Evolutionary conservation across 1,140 invertebrate genomes (phyloP), one percentile per base, ranked within the genome.

Genomic region (Polypedilum pembai): DNA sequence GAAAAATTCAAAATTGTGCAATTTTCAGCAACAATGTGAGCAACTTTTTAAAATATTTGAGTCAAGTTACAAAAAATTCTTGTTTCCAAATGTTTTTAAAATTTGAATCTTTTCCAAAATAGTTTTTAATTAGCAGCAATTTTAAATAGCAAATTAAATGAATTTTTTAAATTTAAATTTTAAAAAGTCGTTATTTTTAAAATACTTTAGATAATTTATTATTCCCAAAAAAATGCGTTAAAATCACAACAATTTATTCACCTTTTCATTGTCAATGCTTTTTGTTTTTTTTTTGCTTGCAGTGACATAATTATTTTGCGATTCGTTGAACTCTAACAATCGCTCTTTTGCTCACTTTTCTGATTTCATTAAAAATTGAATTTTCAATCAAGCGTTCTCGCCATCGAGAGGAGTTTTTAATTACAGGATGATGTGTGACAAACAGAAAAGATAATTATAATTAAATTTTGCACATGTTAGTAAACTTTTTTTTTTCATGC

Each of bases 321-420:
- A 69, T 69, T 21, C 65, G 20, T 69, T 69, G 65, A 69, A 69
- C 65, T 69, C 65, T 69, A 69, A 69, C 65, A 21, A 7, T 18
- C 65, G 18, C 8, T 66, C 65, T 66, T n/a, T 18, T 18, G n/a
- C 65, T 10, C 18, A 18, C 65, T 21, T n/a, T 18, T 20, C 17
- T 20, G 65, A 4, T 69, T 56, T 56, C 45, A 56, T 56, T 15
- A 56, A 56, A 69, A 69, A 69, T 69, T 69, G 4, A 69, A 69
- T 69, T 69, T 69, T 69, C 65, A 69, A 69, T 69, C 65, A 69
- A 69, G 8, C 18, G 7, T 69, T 69, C 17, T 1, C 8, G 65
- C 20, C 18, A n/a, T 21, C 10, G 65, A 18, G 8, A 17, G 41
- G 41, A 8, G 8, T 45, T 56, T 56, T 56, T 56, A 18, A 69